Evolutionary conservation across 2,888 invertebrate genomes (phyloP), one percentile per base, ranked within the genome.

Genomic region (Megamerina dolium): DNA sequence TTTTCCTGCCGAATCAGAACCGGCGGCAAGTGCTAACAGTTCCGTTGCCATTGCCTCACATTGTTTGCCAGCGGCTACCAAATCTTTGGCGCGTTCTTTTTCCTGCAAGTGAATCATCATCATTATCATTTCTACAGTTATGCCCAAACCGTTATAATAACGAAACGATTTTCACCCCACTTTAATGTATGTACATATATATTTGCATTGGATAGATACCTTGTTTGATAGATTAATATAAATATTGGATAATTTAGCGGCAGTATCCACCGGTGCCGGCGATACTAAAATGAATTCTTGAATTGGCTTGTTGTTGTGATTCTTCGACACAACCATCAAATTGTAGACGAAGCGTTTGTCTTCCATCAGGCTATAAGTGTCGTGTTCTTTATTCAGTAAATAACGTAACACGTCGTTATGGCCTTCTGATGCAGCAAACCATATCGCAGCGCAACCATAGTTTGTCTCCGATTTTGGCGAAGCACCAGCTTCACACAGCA

Each of bases 1-100:
- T 58, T 90, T 81, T 0, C 94, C 95, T 2, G 97, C 93, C 4
- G 93, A 94, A 73, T 95, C 92, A 1, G 90, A 85, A 8, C 92
- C 92, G 3, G 95, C 91, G 0, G 95, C 94, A 38, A 97, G 75
- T 1, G 95, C 92, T 48, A 97, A 72, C 45, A 99, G 72, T 63
- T 99, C 97, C 0, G 95, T 95, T 18, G 97, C 99, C 93, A 99
- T 95, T 17, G 84, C 82, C 73, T 99, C 97, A 69, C 96, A 96
- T 73, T 91, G 94, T 66, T 91, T 91, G 8, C 94, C 92, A 27
- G 96, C 96, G 19, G 89, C 87, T 60, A 92, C 87, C 54, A 99
- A 77, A 74, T 99, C 99, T 75, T 91, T 91, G 49, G 96, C 93
- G 66, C 99, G 79, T 75, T 99, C 99, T 75, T 99, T 97, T 75